Evolutionary conservation across 2,888 invertebrate species (phyloP).

Genomic region (Galeopsomyia nigrocyanea): DNA sequence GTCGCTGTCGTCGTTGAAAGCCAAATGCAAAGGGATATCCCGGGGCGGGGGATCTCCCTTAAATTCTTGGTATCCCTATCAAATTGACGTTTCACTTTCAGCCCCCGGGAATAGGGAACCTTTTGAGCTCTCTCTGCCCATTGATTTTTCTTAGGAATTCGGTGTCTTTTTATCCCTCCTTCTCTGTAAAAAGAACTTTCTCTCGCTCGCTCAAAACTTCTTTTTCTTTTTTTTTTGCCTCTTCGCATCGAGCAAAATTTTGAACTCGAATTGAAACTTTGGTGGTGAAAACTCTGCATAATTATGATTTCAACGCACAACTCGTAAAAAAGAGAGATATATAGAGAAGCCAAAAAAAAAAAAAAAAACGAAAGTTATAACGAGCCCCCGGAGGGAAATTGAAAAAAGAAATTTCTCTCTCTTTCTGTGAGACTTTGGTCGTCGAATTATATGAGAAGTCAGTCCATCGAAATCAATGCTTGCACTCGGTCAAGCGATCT

Average conservation of each 20-base stretch:
- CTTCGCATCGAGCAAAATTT: not conserved
- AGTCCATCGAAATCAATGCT: too few relatives aligned
- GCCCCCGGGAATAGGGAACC: constrained; percentile 8
- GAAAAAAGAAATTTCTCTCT: too few relatives aligned
- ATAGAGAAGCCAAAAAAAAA: not conserved
- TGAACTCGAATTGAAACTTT: too few relatives aligned
- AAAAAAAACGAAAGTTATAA: not conserved
- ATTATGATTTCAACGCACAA: not conserved
- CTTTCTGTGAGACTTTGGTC: too few relatives aligned
- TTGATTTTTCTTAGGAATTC: not conserved
- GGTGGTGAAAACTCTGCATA: not conserved
- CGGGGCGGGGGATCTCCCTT: not conserved
- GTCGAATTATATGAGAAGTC: too few relatives aligned
- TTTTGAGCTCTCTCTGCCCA: not conserved
- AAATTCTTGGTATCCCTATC: constrained; percentile 10
- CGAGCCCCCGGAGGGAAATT: too few relatives aligned
- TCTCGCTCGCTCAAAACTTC: too few relatives aligned
- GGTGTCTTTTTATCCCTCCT: constrained; percentile 12
- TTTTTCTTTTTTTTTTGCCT: not conserved
- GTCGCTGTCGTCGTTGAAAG: too few relatives aligned
- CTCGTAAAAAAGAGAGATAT: not conserved
- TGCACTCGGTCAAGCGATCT: not conserved
- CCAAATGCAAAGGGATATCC: too few relatives aligned
- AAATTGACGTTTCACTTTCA: constrained; percentile 42
- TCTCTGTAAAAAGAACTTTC: not conserved